Evolutionary conservation across 2,888 invertebrate species (phyloP), one percentile per base, ranked within the genome.

Genomic region (Amphipyra berbera): DNA sequence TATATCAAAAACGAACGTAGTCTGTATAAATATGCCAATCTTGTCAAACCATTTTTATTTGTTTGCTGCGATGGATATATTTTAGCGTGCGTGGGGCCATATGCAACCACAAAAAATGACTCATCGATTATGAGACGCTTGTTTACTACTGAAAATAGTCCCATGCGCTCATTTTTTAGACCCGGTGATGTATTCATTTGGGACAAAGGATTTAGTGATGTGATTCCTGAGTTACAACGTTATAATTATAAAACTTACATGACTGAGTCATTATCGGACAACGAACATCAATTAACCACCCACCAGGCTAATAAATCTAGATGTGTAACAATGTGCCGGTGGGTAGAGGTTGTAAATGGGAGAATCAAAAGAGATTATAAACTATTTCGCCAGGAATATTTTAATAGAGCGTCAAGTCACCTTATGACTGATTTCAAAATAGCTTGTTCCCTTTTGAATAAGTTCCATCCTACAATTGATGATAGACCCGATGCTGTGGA

Each of bases 261-360:
- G 53, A 42, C 53, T 9, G 53, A 53, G 27, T 53, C 42, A 14
- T 12, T 53, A 13, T 41, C 30, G 38, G 53, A 42, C 14, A 15
- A 38, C 27, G 49, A 61, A 49, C 6, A 30, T 55, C 62, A 57
- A 50, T 46, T 41, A 6, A 56, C 56, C 3, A 61, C 56, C 9
- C 10, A 45, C 8, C 42, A 56, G 12, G 55, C 50, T 8, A 63
- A 54, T 38, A 41, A 35, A 9, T 50, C 44, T 10, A 53, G 54
- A 48, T 60, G 54, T 54, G 45, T 59, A 12, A 58, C 44, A 21
- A 58, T 14, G 47, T 68, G 35, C 61, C 57, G 60, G 21, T 68
- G 68, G 63, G 61, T 61, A 12, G 61, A 64, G 38, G 54, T 63
- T 21, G 60, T 63, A n/a, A 54, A 62, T 44, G 62, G 60, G 8